Percentiles rank a stretch among this genome's conserved stretches.
These are phyloP conservation scores for Lottia scabra DNA, from an alignment of 2,888 invertebrate genomes.

Conservation along the genomic window DNA sequence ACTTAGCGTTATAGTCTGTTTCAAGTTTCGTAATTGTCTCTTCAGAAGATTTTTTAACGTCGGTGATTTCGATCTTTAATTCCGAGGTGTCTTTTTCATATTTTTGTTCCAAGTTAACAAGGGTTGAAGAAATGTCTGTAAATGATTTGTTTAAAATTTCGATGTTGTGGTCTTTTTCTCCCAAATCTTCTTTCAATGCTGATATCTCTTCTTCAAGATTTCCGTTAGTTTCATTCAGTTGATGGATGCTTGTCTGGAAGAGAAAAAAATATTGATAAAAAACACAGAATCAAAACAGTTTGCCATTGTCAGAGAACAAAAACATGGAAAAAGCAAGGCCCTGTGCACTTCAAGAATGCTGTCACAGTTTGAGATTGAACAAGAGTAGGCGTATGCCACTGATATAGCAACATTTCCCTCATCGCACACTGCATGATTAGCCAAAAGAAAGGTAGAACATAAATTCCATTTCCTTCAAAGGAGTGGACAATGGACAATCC, in stretches of 20 bases:
- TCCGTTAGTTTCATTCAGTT: slow-evolving; percentile 31
- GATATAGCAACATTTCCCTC: too few relatives aligned
- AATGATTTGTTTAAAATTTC: not conserved
- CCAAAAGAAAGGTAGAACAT: too few relatives aligned
- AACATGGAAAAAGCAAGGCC: too few relatives aligned
- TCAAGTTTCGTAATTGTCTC: slow-evolving; percentile 32
- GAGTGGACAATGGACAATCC: too few relatives aligned
- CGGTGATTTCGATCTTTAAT: not conserved
- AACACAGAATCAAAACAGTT: too few relatives aligned
- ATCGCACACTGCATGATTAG: too few relatives aligned
- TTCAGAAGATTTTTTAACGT: not conserved
- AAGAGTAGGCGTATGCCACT: too few relatives aligned
- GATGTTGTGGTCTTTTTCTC: not conserved
- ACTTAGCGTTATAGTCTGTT: not conserved
- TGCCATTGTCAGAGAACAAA: too few relatives aligned
- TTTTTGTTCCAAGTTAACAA: not conserved
- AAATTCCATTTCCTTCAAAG: too few relatives aligned
- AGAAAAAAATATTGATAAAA: not conserved
- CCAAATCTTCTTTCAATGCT: slow-evolving; percentile 29
- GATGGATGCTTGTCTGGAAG: slow-evolving; percentile 18
- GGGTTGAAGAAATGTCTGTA: not conserved
- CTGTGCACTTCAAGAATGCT: too few relatives aligned
- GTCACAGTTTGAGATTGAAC: too few relatives aligned
- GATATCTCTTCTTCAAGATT: slow-evolving; percentile 34
- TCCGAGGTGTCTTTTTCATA: not conserved